Percentiles rank a stretch among this genome's conserved stretches.
Evolutionary conservation across 2,113 vertebrate species (phyloP).

Genomic region (Lepidothrix coronata): DNA sequence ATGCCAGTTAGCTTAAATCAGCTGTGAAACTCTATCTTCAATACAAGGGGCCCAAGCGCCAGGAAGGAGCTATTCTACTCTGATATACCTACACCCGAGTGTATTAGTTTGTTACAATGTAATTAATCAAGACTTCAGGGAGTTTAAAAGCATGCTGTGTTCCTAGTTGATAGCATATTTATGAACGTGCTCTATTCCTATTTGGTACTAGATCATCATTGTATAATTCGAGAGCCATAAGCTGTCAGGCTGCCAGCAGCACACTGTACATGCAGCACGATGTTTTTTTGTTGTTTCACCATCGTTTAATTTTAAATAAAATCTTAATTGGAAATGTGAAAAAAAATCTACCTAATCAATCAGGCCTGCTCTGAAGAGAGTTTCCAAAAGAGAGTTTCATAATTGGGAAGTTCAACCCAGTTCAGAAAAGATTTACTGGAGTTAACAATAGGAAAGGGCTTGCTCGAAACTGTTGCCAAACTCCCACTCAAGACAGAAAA

Average conservation of each 20-base stretch:
- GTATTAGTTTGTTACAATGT: not conserved
- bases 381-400: not conserved
- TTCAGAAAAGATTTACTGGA: not conserved
- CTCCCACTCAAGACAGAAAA: not conserved
- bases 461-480: not conserved
- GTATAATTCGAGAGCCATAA: not conserved
- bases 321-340: constrained; percentile 10
- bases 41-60: not conserved
- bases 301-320: constrained; percentile 27
- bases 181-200: not conserved
- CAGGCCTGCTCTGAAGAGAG: not conserved
- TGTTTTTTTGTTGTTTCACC: not conserved
- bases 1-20: not conserved
- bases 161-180: not conserved
- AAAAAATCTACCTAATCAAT: constrained; percentile 21
- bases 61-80: not conserved
- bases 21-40: not conserved
- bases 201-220: not conserved
- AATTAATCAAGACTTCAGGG: not conserved
- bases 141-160: not conserved
- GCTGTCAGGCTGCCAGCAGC: constrained; percentile 12
- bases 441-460: not conserved
- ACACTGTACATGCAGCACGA: not conserved
- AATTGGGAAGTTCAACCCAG: not conserved
- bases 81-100: not conserved